Conservation (phyloP, 2,888 invertebrate genomes). For the Drosophila dives region DNA sequence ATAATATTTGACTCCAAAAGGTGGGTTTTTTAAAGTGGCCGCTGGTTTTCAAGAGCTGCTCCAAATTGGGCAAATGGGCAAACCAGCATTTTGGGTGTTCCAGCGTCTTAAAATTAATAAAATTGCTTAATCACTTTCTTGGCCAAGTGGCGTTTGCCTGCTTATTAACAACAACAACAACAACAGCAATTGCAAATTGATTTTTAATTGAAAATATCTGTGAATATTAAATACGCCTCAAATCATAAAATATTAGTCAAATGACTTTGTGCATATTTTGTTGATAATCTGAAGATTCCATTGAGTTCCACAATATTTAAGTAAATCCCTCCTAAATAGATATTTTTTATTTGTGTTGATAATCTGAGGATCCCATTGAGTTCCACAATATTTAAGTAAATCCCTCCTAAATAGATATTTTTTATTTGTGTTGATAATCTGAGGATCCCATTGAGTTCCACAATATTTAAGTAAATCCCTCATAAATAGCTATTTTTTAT, state of each 20-base stretch:
- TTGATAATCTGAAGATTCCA: background rate
- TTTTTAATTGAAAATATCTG: constrained; percentile 1
- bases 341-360: background rate
- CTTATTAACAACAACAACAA: constrained; percentile 1
- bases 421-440: background rate
- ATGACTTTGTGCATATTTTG: background rate
- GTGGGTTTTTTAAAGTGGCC: constrained; percentile 41
- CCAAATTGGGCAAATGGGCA: constrained; percentile 15
- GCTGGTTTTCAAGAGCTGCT: constrained; percentile 23
- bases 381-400: background rate
- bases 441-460: background rate
- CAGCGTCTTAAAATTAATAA: constrained; percentile 57
- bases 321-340: background rate
- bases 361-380: background rate
- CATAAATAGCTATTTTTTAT: background rate
- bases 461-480: background rate
- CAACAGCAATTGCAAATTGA: background rate
- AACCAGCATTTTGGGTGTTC: constrained; percentile 4
- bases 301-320: background rate
- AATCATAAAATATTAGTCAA: background rate
- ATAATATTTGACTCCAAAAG: constrained; percentile 64
- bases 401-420: background rate
- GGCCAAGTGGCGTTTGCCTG: constrained; percentile 31
- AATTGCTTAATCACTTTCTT: constrained; percentile 71
- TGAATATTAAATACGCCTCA: constrained; percentile 4